Conservation (phyloP, 2,113 vertebrate genomes). For the Pollachius pollachius region DNA sequence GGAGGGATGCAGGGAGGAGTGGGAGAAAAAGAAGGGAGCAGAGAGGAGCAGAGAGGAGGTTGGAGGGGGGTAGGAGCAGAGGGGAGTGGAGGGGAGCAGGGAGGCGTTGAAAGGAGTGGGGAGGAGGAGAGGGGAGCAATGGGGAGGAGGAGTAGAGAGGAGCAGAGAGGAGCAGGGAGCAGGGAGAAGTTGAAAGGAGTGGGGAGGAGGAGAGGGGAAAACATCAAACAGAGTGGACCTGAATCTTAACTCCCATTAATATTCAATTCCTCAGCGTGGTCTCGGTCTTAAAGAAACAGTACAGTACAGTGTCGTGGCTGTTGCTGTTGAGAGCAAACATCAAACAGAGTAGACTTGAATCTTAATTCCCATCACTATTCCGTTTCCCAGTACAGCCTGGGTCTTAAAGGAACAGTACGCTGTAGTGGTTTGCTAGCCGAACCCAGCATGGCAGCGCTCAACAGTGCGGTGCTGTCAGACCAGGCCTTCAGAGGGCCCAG, state of each 20-base stretch:
- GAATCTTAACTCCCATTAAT: constrained; percentile 1
- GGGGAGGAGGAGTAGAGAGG: too few relatives aligned
- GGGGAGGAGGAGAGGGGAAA: neutral
- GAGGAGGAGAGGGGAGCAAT: neutral
- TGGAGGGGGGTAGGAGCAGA: too few relatives aligned
- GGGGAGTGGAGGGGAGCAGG: neutral
- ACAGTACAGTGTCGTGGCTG: too few relatives aligned
- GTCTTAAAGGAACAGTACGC: constrained; percentile 2
- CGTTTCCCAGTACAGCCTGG: too few relatives aligned
- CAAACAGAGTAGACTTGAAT: too few relatives aligned
- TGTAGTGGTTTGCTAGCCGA: neutral
- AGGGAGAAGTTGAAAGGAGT: too few relatives aligned
- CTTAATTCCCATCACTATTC: too few relatives aligned
- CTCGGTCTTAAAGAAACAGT: too few relatives aligned
- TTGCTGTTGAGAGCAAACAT: too few relatives aligned
- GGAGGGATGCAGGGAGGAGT: neutral
- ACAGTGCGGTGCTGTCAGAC: constrained; percentile 38
- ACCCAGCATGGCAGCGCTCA: constrained; percentile 32
- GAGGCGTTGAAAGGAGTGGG: neutral
- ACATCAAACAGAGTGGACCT: constrained; percentile 10
- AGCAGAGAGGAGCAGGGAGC: too few relatives aligned
- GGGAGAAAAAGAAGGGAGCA: too few relatives aligned
- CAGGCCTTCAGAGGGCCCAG: constrained; percentile 17
- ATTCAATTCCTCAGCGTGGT: too few relatives aligned
- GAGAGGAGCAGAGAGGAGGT: neutral